Evolutionary conservation across 2,113 vertebrate genomes (phyloP).

Genomic region (Raja brachyura): DNA sequence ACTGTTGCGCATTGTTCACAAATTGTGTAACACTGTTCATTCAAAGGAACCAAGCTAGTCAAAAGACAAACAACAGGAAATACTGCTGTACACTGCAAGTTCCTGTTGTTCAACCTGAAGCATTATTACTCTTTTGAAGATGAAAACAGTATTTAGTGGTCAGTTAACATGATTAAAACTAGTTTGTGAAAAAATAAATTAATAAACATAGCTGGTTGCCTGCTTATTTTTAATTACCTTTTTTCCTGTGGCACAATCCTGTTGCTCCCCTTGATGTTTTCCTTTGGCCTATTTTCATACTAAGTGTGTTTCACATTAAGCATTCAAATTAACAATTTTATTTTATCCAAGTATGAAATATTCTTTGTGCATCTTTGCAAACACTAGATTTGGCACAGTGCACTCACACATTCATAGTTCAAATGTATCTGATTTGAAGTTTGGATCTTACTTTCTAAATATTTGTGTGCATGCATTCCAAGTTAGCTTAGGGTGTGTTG

Average conservation of each 20-base stretch:
- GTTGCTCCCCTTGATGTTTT: neutral
- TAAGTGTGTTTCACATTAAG: neutral
- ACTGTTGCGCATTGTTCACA: conserved; percentile 8
- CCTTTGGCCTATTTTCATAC: neutral
- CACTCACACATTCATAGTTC: neutral
- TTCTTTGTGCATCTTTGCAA: neutral
- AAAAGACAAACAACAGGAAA: conserved; percentile 29
- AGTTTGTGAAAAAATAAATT: neutral
- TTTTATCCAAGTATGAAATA: conserved; percentile 11
- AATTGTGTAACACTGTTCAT: neutral
- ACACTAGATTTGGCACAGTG: neutral
- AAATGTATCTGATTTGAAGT: neutral
- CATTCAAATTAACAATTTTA: neutral
- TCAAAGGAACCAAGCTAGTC: conserved; percentile 9
- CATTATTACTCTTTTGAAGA: neutral
- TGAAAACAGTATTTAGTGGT: conserved; percentile 3
- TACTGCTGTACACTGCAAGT: neutral
- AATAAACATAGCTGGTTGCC: neutral
- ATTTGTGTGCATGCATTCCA: neutral
- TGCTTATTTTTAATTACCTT: neutral
- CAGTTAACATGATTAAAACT: conserved; percentile 20
- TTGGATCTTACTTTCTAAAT: neutral
- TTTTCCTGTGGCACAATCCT: neutral
- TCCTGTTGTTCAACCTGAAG: conserved; percentile 19
- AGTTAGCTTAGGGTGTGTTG: neutral